A percentile compares a stretch with the other conserved stretches of the same genome.
Conservation (phyloP, 2,113 vertebrate species). For the Atlantisia rogersi region DNA sequence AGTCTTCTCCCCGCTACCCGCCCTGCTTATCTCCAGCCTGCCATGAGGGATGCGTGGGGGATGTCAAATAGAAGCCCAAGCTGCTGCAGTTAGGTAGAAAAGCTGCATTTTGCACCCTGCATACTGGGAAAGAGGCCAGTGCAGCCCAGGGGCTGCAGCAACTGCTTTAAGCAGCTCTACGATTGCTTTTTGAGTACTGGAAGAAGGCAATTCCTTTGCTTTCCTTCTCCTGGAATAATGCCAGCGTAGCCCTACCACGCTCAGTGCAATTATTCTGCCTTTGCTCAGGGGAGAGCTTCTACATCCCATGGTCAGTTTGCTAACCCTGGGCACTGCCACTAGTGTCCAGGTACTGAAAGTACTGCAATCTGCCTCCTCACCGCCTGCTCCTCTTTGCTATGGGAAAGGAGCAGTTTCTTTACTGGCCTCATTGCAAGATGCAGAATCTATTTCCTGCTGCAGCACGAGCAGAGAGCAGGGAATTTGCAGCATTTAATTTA, state of each 20-base stretch:
- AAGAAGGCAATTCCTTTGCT: neutral
- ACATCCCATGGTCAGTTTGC: fast-evolving
- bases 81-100: neutral
- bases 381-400: neutral
- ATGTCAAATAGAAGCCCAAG: neutral
- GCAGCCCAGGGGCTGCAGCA: neutral
- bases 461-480: neutral
- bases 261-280: neutral
- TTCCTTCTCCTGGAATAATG: neutral
- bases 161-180: neutral
- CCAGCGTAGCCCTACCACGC: neutral
- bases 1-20: neutral
- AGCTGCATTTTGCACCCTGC: neutral
- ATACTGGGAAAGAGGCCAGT: neutral
- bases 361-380: no score
- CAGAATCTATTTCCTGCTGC: slow-evolving; percentile 43
- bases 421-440: neutral
- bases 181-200: neutral
- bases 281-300: neutral
- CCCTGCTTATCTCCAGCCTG: neutral
- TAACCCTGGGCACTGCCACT: neutral
- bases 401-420: neutral
- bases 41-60: fast-evolving
- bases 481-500: slow-evolving; percentile 40
- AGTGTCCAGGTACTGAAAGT: neutral